Base-by-base conservation (phyloP, 2,888 invertebrate genomes). In the Lutraria lutraria region DNA sequence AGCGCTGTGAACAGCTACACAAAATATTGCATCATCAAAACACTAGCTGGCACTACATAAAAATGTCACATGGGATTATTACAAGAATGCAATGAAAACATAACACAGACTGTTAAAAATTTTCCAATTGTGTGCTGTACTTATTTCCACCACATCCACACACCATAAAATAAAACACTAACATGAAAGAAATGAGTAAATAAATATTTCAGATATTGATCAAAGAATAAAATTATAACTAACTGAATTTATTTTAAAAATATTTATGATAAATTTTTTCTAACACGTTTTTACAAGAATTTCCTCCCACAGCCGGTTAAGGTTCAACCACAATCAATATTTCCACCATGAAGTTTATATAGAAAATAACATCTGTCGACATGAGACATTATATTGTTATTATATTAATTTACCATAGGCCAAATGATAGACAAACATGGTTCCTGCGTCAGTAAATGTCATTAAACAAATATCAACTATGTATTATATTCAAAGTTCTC, bases 21-120 rank as follows among this genome's bases (percentile, higher is more conserved):
- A 4, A 76, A 76, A 76, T 76, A 76, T 76, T 76, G 76, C 76
- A 76, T 76, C 76, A 76, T 76, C 76, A 31, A 76, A 76, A 76
- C 76, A 76, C 34, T 19, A 16, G 25, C 15, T 19, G 31, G 25
- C 15, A 34, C 15, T 34, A 76, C 76, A 31, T 34, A 16, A 34
- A 76, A 34, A 76, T 76, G 31, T 76, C 76, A 76, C 63, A 68
- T 25, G 63, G 63, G 63, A 68, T 68, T 68, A 4, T 60, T 60
- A 60, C 60, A n/a, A 60, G 8, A 19, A 8, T n/a, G 21, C 8
- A 60, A 60, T 21, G n/a, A 60, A 60, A 68, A 68, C 63, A 68
- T 68, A 6, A 68, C 63, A 68, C 25, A 68, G 25, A 68, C 25
- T 4, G n/a, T 12, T 25, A 3, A 25, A 25, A 68, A 68, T 25